phyloP scores from a whole-genome alignment of 2,888 invertebrate genomes.

The Lasioglossum oenotherae region DNA sequence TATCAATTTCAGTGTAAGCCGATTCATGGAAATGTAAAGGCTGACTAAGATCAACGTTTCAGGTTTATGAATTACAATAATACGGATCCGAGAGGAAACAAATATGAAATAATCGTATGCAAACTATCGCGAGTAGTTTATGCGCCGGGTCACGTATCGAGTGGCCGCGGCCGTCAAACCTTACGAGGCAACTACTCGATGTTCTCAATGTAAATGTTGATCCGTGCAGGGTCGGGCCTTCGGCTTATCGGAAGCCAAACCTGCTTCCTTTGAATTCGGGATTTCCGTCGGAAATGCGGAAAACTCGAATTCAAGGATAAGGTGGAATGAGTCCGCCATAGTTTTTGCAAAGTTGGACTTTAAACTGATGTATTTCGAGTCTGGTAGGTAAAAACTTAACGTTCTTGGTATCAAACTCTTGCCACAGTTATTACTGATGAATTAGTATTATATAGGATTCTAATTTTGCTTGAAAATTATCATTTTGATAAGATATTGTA shows the following conservation, averaged over 20 bases:
- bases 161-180: not conserved
- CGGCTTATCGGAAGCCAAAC: not conserved
- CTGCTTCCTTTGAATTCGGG: not conserved
- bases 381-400: no score
- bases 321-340: no score
- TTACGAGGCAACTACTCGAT: not conserved
- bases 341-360: no score
- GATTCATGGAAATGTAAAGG: not conserved
- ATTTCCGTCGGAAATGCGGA: not conserved
- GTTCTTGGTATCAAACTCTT: no score
- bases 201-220: not conserved
- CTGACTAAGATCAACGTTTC: not conserved
- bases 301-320: no score
- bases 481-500: no score
- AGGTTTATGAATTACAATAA: not conserved
- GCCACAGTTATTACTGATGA: no score
- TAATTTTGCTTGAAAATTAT: no score
- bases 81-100: not conserved
- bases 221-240: not conserved
- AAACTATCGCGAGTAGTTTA: not conserved
- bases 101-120: conserved; percentile 4
- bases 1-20: not conserved
- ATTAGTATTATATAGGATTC: no score
- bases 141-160: not conserved
- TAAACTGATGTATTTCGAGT: no score